Evolutionary conservation across 2,797 vertebrate genomes (phyloP).

Genomic region (Sebastes oblongus): DNA sequence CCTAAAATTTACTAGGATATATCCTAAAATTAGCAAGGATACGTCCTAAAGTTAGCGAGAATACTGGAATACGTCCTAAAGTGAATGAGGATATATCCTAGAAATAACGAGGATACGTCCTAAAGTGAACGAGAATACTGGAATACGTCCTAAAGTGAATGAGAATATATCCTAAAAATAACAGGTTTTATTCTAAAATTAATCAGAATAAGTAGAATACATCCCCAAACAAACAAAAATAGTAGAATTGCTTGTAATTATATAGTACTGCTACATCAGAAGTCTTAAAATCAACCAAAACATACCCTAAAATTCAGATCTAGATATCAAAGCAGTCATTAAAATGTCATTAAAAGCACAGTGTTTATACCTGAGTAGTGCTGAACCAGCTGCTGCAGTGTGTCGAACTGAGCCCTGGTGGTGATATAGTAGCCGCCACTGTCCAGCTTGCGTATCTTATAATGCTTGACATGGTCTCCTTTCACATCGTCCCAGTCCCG

Average conservation of each 20-base stretch:
- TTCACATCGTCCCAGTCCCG: constrained; percentile 98
- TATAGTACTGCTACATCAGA: background rate
- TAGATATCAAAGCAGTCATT: background rate
- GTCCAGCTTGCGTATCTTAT: constrained; percentile 98
- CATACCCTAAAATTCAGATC: background rate
- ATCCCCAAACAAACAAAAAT: background rate
- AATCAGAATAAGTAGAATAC: background rate
- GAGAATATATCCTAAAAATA: background rate
- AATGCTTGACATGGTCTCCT: constrained; percentile 98
- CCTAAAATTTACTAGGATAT: background rate
- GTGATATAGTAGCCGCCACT: constrained; percentile 98
- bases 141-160: background rate
- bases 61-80: background rate
- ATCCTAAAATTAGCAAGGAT: background rate
- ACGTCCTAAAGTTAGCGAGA: too few relatives aligned
- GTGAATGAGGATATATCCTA: background rate
- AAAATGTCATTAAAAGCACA: background rate
- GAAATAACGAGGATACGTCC: too few relatives aligned
- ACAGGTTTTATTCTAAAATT: background rate
- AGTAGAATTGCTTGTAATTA: background rate
- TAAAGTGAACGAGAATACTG: background rate
- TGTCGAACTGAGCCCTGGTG: constrained; percentile 96
- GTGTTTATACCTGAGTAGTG: constrained; percentile 92
- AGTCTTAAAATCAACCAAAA: background rate
- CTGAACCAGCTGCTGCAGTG: constrained; percentile 94